These are phyloP conservation scores for Mythimna lalbum DNA, from an alignment of 2,888 invertebrate species.

Conservation along the genomic window DNA sequence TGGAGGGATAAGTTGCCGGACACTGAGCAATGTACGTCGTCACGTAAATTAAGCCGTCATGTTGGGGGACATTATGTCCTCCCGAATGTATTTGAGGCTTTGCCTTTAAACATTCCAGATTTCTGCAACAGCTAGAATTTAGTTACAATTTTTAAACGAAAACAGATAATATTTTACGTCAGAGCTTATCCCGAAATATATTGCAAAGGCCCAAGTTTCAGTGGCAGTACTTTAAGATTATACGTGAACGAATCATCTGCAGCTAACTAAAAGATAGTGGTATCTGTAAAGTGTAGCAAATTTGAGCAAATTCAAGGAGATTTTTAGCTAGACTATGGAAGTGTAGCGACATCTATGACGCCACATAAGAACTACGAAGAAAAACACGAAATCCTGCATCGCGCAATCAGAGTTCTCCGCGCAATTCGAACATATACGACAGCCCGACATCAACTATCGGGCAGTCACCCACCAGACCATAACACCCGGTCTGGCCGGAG, in stretches of 20 bases:
- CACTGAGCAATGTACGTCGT: too few relatives aligned
- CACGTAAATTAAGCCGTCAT: too few relatives aligned
- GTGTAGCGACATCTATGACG: too few relatives aligned
- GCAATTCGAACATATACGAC: too few relatives aligned
- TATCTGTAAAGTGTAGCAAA: not conserved
- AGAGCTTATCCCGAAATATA: conserved; percentile 31
- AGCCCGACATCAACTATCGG: too few relatives aligned
- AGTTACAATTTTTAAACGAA: conserved; percentile 20
- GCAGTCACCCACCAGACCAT: too few relatives aligned
- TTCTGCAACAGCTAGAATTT: not conserved
- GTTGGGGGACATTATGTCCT: too few relatives aligned
- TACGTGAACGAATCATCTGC: conserved; percentile 7
- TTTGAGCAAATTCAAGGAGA: not conserved
- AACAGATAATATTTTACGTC: conserved; percentile 13
- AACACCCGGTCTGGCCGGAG: too few relatives aligned
- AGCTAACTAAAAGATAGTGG: not conserved
- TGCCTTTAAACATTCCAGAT: not conserved
- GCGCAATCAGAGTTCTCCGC: too few relatives aligned
- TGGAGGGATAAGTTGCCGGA: too few relatives aligned
- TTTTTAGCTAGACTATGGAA: not conserved
- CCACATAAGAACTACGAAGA: too few relatives aligned
- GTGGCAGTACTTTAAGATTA: conserved; percentile 23
- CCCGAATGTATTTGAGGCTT: not conserved
- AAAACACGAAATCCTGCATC: too few relatives aligned
- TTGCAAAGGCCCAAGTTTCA: not conserved